These are phyloP conservation scores for Cenopis cana DNA, from an alignment of 2,888 invertebrate species.

Conservation along the genomic window DNA sequence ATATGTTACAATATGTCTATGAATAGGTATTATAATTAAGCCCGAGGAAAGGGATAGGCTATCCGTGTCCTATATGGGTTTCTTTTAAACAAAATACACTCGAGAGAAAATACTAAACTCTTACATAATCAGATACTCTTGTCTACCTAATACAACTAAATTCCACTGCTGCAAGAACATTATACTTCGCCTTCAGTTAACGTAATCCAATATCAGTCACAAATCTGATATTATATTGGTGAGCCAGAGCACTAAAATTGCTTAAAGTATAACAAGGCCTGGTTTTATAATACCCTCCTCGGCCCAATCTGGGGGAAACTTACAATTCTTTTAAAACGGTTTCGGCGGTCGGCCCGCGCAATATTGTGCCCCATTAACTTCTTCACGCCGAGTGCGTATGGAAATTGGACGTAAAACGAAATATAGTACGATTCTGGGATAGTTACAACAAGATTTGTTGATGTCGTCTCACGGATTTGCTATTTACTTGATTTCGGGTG, in stretches of 20 bases:
- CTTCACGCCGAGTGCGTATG: slow-evolving; percentile 83
- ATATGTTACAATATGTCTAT: background rate
- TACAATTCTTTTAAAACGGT: slow-evolving; percentile 70
- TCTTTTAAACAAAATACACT: too few relatives aligned
- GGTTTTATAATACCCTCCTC: slow-evolving; percentile 25
- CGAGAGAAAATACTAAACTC: too few relatives aligned
- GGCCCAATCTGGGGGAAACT: slow-evolving; percentile 47
- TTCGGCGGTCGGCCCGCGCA: slow-evolving; percentile 74
- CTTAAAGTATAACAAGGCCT: slow-evolving; percentile 8
- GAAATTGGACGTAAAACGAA: slow-evolving; percentile 83
- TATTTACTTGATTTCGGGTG: slow-evolving; percentile 15
- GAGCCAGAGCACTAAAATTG: slow-evolving; percentile 17
- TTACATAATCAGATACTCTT: background rate
- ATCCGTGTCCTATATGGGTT: background rate
- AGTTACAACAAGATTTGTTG: slow-evolving; percentile 73
- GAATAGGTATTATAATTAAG: background rate
- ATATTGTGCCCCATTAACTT: slow-evolving; percentile 83
- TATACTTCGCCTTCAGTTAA: background rate
- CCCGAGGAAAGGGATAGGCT: background rate
- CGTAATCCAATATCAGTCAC: background rate
- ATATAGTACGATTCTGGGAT: slow-evolving; percentile 73
- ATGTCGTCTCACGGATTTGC: slow-evolving; percentile 46
- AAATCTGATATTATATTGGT: background rate
- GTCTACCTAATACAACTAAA: background rate
- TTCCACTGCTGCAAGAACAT: background rate